Evolutionary conservation across 37 sponge, comb jelly and placozoan species (phyloP), one percentile per base, ranked within the genome.

Genomic region (Aplysina aerophoba): DNA sequence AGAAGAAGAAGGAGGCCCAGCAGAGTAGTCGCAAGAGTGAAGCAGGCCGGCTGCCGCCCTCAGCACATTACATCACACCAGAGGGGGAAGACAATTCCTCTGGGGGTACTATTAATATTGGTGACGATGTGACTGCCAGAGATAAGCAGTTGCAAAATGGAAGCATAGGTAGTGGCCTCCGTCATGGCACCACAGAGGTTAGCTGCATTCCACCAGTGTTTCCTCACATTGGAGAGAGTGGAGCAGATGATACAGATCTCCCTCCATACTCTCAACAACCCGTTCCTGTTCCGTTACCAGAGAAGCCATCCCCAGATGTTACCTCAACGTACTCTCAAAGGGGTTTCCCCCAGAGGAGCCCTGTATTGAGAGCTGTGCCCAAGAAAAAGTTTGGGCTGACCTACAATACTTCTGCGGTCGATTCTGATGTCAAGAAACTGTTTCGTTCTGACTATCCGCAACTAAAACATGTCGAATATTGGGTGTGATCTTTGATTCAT

Each of bases 401-500:
- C 25, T 75, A 75, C 25, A 36, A 75, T 11, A 50, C 78, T n/a
- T 36, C 78, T 12, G 38, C 16, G 11, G 15, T 75, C 20, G 78
- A 75, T 75, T 44, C 78, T 14, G 24, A 17, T 50, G 54, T 75
- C 0, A 75, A 75, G 53, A 75, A 75, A 41, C 78, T 75, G 14
- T 75, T 75, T 25, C 78, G 78, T 6, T 75, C 78, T 38, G 78
- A 75, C 25, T 36, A 75, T 41, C 78, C 78, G 2, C 54, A 75
- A 41, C 22, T 75, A 44, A 75, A 75, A 44, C 78, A 75, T 75
- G 78, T 75, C 3, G 78, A 75, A 36, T 75, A 75, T 36, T 75
- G 78, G 78, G 78, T 75, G 3, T 75, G 54, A 75, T 71, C 3
- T 5, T 71, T 33, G 31, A 4, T 71, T 4, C 37, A 4, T 20